These are phyloP conservation scores for Cebidichthys violaceus DNA, from an alignment of 2,113 vertebrate species.

Conservation along the genomic window DNA sequence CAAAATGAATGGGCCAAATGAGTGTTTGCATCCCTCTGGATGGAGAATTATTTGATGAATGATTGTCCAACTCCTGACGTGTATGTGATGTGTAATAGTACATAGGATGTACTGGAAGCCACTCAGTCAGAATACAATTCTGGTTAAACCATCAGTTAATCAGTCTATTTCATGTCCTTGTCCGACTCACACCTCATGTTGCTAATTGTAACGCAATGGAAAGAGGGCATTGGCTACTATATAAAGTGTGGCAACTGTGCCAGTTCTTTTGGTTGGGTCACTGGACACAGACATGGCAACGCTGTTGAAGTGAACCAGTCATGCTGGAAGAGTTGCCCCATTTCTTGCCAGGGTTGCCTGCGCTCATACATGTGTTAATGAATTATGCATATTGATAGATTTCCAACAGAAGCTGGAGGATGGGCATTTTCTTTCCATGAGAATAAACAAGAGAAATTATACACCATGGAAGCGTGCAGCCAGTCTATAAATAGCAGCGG, in stretches of 20 bases:
- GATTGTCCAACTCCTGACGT: not conserved
- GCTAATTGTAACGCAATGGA: slow-evolving; percentile 34
- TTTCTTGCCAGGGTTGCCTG: slow-evolving; percentile 45
- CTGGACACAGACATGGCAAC: slow-evolving; percentile 30
- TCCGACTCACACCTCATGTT: slow-evolving; percentile 18
- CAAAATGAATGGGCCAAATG: not conserved
- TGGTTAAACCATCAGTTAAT: slow-evolving; percentile 13
- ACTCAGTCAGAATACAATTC: not conserved
- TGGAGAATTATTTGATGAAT: not conserved
- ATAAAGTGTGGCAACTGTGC: slow-evolving; percentile 56
- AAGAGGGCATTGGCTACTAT: slow-evolving; percentile 10
- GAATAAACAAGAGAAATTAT: slow-evolving; percentile 83
- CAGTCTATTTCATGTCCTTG: slow-evolving; percentile 39
- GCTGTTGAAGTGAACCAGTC: slow-evolving; percentile 46
- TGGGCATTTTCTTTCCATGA: slow-evolving; percentile 58
- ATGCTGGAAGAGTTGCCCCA: slow-evolving; percentile 55
- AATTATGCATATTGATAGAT: slow-evolving; percentile 79
- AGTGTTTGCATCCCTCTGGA: not conserved
- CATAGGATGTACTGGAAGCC: not conserved
- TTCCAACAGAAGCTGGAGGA: slow-evolving; percentile 67
- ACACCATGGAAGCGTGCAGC: slow-evolving; percentile 70
- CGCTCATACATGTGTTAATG: slow-evolving; percentile 62
- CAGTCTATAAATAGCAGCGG: slow-evolving; percentile 80
- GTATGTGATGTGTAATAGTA: not conserved
- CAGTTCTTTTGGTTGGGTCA: slow-evolving; percentile 46